Percentiles rank a stretch among this genome's conserved stretches.
Evolutionary conservation across 2,113 vertebrate species (phyloP).

Genomic region (Sphaerodactylus townsendi): DNA sequence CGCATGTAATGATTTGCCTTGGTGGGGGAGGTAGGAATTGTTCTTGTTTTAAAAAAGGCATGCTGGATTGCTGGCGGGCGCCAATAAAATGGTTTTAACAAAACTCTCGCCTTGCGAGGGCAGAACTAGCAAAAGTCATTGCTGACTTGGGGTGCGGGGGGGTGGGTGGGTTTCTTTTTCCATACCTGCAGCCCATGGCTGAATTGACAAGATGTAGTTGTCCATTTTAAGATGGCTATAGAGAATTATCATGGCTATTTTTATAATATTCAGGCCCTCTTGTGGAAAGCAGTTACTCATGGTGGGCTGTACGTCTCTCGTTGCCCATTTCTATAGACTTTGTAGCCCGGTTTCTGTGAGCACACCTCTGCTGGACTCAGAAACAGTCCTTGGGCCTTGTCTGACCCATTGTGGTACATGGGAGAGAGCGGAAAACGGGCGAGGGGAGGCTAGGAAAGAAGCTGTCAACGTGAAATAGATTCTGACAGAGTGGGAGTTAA

Average conservation of each 20-base stretch:
- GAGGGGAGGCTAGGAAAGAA: no score
- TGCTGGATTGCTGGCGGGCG: background rate
- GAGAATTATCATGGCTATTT: slow-evolving; percentile 17
- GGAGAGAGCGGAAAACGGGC: no score
- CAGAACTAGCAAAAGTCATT: slow-evolving; percentile 3
- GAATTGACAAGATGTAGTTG: background rate
- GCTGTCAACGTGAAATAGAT: no score
- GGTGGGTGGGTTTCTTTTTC: no score
- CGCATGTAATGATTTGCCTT: no score
- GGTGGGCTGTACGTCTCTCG: background rate
- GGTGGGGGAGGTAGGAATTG: slow-evolving; percentile 25
- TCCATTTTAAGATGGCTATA: background rate
- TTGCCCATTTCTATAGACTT: background rate
- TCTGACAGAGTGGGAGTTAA: no score
- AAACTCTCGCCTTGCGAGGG: slow-evolving; percentile 3
- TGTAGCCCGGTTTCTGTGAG: no score
- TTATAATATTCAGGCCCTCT: background rate
- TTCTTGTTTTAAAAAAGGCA: background rate
- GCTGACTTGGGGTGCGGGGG: background rate
- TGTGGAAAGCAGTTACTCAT: slow-evolving; percentile 14
- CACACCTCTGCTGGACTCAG: no score
- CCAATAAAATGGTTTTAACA: slow-evolving; percentile 24
- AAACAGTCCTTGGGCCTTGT: no score
- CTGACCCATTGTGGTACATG: no score
- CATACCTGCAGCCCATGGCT: background rate